Evolutionary conservation across 2,113 vertebrate genomes (phyloP).

Genomic region (Tragelaphus scriptus): DNA sequence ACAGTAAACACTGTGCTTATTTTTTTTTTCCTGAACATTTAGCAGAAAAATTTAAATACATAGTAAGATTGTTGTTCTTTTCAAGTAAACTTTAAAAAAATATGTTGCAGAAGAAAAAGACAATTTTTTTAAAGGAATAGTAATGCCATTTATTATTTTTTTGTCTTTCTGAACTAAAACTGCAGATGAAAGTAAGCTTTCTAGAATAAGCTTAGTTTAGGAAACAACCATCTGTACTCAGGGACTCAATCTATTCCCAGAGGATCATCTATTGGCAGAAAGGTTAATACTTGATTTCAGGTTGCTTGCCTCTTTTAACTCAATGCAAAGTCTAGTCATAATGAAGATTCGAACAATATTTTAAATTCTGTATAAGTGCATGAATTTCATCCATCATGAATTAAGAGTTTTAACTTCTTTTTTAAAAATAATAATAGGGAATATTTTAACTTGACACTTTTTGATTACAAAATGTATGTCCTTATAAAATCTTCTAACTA

Average conservation of each 20-base stretch:
- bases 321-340: not conserved
- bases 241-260: not conserved
- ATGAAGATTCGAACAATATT: constrained; percentile 52
- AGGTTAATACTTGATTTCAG: not conserved
- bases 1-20: not conserved
- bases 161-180: constrained; percentile 4
- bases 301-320: not conserved
- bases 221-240: not conserved
- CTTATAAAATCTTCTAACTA: constrained; percentile 56
- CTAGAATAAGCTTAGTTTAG: not conserved
- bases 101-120: not conserved
- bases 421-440: constrained; percentile 22
- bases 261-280: not conserved
- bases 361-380: constrained; percentile 54
- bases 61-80: not conserved
- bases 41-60: not conserved
- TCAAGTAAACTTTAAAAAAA: constrained; percentile 11
- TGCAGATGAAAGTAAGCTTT: not conserved
- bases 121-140: not conserved
- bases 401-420: constrained; percentile 22
- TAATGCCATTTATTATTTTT: constrained; percentile 9
- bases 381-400: constrained; percentile 69
- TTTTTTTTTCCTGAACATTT: not conserved
- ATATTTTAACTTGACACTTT: constrained; percentile 43
- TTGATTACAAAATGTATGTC: constrained; percentile 66